These are phyloP conservation scores for Siphonodentalium dalli DNA, from an alignment of 2,888 invertebrate genomes.

Conservation along the genomic window DNA sequence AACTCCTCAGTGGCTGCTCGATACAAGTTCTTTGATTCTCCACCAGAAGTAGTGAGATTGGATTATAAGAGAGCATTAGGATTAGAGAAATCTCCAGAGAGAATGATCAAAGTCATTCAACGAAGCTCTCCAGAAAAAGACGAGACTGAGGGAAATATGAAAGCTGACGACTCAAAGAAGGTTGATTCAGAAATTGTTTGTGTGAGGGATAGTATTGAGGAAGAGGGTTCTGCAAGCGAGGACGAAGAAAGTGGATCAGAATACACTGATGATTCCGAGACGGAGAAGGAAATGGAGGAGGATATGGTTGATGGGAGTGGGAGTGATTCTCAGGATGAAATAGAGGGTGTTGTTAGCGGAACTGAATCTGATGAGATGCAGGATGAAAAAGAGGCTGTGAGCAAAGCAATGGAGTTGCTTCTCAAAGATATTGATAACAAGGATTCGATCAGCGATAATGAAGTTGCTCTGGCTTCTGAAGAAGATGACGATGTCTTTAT, in stretches of 20 bases:
- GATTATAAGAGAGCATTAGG: slow-evolving; percentile 59
- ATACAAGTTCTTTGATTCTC: slow-evolving; percentile 59
- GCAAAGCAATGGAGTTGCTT: slow-evolving; percentile 46
- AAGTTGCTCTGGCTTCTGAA: slow-evolving; percentile 7
- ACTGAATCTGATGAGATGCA: slow-evolving; percentile 24
- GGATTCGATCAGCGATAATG: slow-evolving; percentile 27
- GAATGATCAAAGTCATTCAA: no score
- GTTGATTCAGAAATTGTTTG: slow-evolving; percentile 3
- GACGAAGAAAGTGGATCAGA: not conserved
- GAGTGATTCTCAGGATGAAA: slow-evolving; percentile 1
- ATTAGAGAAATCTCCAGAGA: slow-evolving; percentile 17
- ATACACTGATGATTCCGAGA: not conserved
- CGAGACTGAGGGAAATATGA: slow-evolving; percentile 15
- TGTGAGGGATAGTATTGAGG: slow-evolving; percentile 2
- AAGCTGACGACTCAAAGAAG: slow-evolving; percentile 6
- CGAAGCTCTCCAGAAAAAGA: no score
- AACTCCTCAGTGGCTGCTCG: slow-evolving; percentile 39
- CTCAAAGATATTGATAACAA: slow-evolving; percentile 45
- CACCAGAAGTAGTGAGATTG: slow-evolving; percentile 57
- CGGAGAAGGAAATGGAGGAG: slow-evolving; percentile 19
- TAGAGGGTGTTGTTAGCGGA: slow-evolving; percentile 19
- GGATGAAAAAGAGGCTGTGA: slow-evolving; percentile 42
- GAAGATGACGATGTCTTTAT: slow-evolving; percentile 37
- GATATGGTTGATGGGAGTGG: not conserved
- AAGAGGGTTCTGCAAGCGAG: no score